A percentile compares a stretch with the other conserved stretches of the same genome.
Conservation (phyloP, 2,113 vertebrate species). For the Columba janthina region DNA sequence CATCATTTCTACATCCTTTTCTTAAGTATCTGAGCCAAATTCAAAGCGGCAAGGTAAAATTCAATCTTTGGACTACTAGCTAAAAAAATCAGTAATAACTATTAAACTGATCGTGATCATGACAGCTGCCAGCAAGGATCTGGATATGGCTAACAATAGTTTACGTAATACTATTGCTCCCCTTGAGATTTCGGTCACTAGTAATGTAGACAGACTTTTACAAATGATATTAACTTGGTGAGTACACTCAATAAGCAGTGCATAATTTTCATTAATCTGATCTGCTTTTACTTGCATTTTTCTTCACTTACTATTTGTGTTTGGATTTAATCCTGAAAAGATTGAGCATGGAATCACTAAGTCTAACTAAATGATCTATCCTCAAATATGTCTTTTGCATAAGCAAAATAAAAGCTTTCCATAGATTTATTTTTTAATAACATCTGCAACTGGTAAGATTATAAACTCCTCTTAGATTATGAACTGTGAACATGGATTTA, state of each 20-base stretch:
- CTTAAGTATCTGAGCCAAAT: neutral
- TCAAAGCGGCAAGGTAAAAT: neutral
- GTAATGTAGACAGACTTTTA: neutral
- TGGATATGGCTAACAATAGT: neutral
- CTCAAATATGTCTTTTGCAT: neutral
- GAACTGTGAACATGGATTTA: constrained; percentile 13
- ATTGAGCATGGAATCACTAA: neutral
- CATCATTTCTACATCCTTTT: neutral
- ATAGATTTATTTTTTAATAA: neutral
- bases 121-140: neutral
- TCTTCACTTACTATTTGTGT: neutral
- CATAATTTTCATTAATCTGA: neutral
- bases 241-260: neutral
- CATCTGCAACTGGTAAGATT: constrained; percentile 20
- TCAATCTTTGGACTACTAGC: neutral
- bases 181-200: neutral
- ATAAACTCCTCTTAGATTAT: constrained; percentile 36
- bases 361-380: neutral
- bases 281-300: neutral
- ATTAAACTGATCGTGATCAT: neutral
- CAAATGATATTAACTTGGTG: neutral
- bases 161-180: neutral
- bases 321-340: neutral
- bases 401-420: neutral
- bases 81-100: neutral